Conservation (phyloP, 2,113 vertebrate species). For the Rhea pennata region DNA sequence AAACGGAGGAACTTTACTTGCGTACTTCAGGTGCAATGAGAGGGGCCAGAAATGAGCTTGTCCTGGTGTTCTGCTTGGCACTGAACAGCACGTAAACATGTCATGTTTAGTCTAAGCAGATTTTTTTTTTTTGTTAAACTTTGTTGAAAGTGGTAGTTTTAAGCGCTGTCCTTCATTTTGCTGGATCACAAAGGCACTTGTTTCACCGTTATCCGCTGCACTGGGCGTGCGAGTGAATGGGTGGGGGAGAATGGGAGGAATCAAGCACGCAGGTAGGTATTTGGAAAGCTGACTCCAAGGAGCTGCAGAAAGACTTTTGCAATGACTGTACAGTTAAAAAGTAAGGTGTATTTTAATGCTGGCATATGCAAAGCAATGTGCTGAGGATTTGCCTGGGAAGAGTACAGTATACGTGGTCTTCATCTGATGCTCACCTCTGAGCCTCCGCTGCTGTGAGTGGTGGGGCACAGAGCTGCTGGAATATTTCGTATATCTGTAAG, state of each 20-base stretch:
- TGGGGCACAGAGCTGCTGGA: accelerated
- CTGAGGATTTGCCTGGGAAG: not conserved
- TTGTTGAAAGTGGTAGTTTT: not conserved
- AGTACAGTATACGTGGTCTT: not conserved
- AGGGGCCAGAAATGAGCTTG: not conserved
- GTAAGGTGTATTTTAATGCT: too few species aligned
- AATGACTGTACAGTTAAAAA: too few species aligned
- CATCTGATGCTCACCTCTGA: not conserved
- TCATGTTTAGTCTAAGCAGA: not conserved
- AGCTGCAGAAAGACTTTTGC: too few species aligned
- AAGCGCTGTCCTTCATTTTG: not conserved
- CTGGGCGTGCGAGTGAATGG: too few species aligned
- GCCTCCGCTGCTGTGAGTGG: not conserved
- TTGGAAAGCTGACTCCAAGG: too few species aligned
- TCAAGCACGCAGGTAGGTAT: too few species aligned
- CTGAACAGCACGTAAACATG: not conserved
- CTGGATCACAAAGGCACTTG: not conserved
- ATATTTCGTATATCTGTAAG: not conserved
- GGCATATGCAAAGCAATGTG: too few species aligned
- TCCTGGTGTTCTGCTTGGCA: not conserved
- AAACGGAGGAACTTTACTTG: not conserved
- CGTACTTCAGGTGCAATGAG: accelerated
- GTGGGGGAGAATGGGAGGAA: too few species aligned
- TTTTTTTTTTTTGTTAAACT: not conserved
- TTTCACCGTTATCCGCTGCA: too few species aligned